Conservation (phyloP, 92 coral and sea anemone genomes). For the Metridium senile region DNA sequence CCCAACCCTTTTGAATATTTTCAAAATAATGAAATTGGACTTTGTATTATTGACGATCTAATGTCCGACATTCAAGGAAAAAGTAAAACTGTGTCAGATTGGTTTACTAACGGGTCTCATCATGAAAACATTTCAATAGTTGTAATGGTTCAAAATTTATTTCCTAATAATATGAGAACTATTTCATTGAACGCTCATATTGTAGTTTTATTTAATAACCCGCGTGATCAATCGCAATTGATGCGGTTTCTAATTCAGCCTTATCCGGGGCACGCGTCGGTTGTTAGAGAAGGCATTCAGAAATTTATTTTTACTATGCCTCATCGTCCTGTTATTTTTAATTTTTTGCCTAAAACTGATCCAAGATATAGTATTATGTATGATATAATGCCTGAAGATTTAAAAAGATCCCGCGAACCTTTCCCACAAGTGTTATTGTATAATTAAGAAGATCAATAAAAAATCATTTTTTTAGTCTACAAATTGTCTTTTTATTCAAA, state of each 20-base stretch:
- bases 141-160: background rate
- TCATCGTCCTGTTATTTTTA: too few relatives aligned
- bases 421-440: background rate
- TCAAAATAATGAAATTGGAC: background rate
- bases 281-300: background rate
- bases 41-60: background rate
- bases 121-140: conserved; percentile 1
- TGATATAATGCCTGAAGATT: background rate
- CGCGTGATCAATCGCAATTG: background rate
- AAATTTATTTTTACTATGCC: too few relatives aligned
- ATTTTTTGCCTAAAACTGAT: too few relatives aligned
- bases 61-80: background rate
- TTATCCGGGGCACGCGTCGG: background rate
- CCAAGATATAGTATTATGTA: too few relatives aligned
- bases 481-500: too few relatives aligned
- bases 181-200: conserved; percentile 15
- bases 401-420: background rate
- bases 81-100: background rate
- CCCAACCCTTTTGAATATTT: conserved; percentile 4
- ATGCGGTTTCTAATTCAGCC: background rate
- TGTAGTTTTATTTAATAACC: background rate
- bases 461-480: background rate
- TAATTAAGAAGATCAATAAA: background rate
- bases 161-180: conserved; percentile 7
- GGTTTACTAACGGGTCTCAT: conserved; percentile 15